Evolutionary conservation across 30 jellyfish, hydroid and myxozoan genomes (phyloP).

Genomic region (Pseudorhiza aurosa): DNA sequence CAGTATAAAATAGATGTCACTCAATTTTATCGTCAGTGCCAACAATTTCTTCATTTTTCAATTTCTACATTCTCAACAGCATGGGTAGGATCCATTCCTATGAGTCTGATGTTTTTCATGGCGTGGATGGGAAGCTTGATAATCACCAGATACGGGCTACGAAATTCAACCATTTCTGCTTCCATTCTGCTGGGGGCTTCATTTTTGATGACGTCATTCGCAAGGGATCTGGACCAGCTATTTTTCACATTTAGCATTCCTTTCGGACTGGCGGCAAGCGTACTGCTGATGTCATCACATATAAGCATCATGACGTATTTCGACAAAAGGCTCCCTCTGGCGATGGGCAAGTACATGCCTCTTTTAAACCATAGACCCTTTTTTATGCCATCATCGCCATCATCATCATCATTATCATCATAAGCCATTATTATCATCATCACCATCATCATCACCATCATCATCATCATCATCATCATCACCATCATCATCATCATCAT

Average conservation of each 20-base stretch:
- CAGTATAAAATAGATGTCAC: too few relatives aligned
- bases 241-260: slow-evolving; percentile 38
- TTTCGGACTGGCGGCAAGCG: slow-evolving; percentile 23
- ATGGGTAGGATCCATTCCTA: slow-evolving; percentile 46
- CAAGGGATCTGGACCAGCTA: slow-evolving; percentile 17
- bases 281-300: not conserved
- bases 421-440: not conserved
- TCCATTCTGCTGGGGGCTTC: slow-evolving; percentile 23
- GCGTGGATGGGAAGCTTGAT: slow-evolving; percentile 33
- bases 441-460: not conserved
- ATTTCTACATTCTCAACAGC: too few relatives aligned
- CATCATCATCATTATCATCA: not conserved
- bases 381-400: not conserved
- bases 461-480: not conserved
- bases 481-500: not conserved
- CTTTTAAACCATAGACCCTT: too few relatives aligned
- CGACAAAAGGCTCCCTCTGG: slow-evolving; percentile 26
- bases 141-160: slow-evolving; percentile 16
- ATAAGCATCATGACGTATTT: slow-evolving; percentile 6
- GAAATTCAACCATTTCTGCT: not conserved
- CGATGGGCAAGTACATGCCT: slow-evolving; percentile 13
- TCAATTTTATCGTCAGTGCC: too few relatives aligned
- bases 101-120: not conserved
- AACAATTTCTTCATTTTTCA: too few relatives aligned
- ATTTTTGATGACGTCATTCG: slow-evolving; percentile 13